A percentile compares a stretch with the other conserved stretches of the same genome.
Conservation (phyloP, 1,140 invertebrate genomes). For the Atta texana region DNA sequence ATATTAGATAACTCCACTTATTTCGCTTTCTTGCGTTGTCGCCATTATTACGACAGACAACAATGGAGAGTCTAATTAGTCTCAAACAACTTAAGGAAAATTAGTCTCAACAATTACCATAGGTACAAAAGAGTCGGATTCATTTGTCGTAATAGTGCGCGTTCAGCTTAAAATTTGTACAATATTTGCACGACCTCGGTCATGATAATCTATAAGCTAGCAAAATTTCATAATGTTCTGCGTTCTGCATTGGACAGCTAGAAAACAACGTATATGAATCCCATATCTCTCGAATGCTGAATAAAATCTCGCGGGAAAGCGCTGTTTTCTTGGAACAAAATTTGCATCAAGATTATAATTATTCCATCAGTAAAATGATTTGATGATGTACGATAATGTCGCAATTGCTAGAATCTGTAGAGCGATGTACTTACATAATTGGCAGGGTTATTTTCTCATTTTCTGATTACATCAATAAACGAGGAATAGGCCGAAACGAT, state of each 20-base stretch:
- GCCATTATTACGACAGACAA: conserved; percentile 29
- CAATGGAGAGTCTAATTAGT: conserved; percentile 25
- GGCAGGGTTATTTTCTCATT: not conserved
- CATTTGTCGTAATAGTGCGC: not conserved
- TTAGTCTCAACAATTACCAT: conserved; percentile 28
- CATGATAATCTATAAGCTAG: not conserved
- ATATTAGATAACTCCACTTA: conserved; percentile 34
- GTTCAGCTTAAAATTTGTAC: conserved; percentile 20
- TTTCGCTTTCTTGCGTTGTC: conserved; percentile 56
- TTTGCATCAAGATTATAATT: conserved; percentile 31
- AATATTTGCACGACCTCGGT: conserved; percentile 7
- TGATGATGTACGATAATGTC: not conserved
- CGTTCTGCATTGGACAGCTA: not conserved
- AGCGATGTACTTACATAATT: not conserved
- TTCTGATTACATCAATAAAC: not conserved
- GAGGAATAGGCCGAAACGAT: not conserved
- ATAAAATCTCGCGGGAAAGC: conserved; percentile 53
- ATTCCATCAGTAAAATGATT: conserved; percentile 10
- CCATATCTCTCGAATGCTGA: not conserved
- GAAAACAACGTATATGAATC: not conserved
- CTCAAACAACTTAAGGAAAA: conserved; percentile 13
- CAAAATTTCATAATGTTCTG: not conserved
- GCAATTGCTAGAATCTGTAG: not conserved
- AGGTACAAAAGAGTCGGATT: not conserved
- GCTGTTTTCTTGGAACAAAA: conserved; percentile 6